Evolutionary conservation across 2,797 vertebrate species (phyloP), one percentile per base, ranked within the genome.

Genomic region (Microctenopoma stevenorrisi): DNA sequence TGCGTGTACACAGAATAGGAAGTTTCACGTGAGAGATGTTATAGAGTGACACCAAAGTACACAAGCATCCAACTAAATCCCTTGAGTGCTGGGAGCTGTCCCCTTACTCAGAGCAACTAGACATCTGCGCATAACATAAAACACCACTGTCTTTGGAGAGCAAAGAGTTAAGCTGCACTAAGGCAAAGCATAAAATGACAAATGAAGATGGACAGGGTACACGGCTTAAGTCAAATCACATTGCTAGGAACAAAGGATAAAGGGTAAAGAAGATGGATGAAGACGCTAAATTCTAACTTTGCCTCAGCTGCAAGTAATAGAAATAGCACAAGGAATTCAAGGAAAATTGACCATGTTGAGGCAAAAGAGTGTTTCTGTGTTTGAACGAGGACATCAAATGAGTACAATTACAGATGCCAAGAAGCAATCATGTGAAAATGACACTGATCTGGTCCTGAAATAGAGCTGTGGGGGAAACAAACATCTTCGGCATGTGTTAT

Each of bases 191-290:
- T 74, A 58, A 77, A 68, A 81, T 64, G 68, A 82, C 80, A 87
- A 88, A 92, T 83, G 70, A 84, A 86, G 85, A 91, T 2, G 69
- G 86, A 90, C 83, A 81, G 54, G 51, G 26, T 70, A 88, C 82
- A 84, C 37, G 82, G 72, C 72, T 81, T n/a, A 79, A 84, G 85
- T 87, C 78, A 75, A 69, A 75, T 80, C 63, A 18, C 73, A 78
- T 88, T 0, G 63, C 48, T 56, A 15, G 82, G 85, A 91, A 87
- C 80, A 88, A 82, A 87, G 81, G 54, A 54, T 55, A 38, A 76
- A 15, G 58, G 48, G 3, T 58, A 59, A 78, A 58, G 64, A 74
- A 82, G 82, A 87, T 33, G 69, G 72, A 80, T 75, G 51, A 86
- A 72, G 50, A 79, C 74, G 53, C 72, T 75, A 58, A 80, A 85